Evolutionary conservation across 2,888 invertebrate genomes (phyloP), one percentile per base, ranked within the genome.

Genomic region (Drosophila cognata): DNA sequence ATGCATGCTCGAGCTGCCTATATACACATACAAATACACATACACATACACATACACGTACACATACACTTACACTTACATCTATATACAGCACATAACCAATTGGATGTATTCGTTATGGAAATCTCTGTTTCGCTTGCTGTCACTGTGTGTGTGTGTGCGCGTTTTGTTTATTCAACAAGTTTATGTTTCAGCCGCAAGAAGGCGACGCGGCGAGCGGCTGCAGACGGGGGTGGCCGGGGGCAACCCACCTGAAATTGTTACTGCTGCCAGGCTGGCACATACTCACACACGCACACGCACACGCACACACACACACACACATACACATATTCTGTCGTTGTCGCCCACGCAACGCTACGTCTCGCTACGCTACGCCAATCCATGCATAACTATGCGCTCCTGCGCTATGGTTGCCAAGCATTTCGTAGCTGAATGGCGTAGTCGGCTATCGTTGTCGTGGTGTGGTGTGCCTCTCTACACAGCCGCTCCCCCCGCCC

Each of bases 161-260:
- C 53, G 62, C 29, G 46, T 53, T 80, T 79, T 79, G 77, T 80
- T 81, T 74, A 82, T 80, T 82, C 74, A 76, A 77, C 67, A 88
- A 87, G 86, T 87, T 90, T 87, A 87, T 90, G 76, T 87, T 87
- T 90, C 86, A 86, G 89, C 56, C 78, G 71, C 69, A 57, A 57
- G 58, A 33, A 38, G 53, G 60, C 52, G 51, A 41, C 46, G 33
- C 11, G 33, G 58, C 18, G 11, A 43, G 25, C 64, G 48, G 25
- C 0, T 25, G 21, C 8, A 8, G 21, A 16, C 21, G 8, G 46
- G 21, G 46, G 21, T 8, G 16, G 21, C 21, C 25, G 16, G 46
- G 7, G 56, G 58, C 76, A 38, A 62, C 77, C 88, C 85, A 83
- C 84, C 88, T 89, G 84, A 89, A 83, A 60, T 69, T 71, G 71